phyloP scores from a whole-genome alignment of 2,888 invertebrate genomes.

The Coleophora deauratella region DNA sequence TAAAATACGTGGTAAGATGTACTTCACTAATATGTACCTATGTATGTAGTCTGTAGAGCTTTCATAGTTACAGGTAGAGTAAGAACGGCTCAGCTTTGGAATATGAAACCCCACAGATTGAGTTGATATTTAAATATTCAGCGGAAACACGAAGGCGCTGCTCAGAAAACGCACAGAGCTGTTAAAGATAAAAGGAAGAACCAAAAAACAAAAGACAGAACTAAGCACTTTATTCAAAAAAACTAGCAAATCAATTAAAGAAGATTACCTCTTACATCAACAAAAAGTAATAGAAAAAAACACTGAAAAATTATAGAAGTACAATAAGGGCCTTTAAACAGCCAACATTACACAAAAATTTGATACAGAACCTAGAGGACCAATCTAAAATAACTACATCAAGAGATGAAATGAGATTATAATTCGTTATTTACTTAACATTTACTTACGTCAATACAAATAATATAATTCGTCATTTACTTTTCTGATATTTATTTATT shows the following conservation, averaged over 20 bases:
- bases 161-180: not conserved
- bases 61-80: no score
- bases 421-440: no score
- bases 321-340: conserved; percentile 16
- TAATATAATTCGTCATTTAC: no score
- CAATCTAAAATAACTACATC: conserved; percentile 3
- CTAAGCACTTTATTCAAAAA: conserved; percentile 11
- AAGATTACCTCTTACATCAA: conserved; percentile 12
- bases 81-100: no score
- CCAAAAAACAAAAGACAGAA: not conserved
- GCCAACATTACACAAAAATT: conserved; percentile 9
- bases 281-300: conserved; percentile 10
- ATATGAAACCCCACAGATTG: no score
- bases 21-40: no score
- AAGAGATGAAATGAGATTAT: conserved; percentile 14
- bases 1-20: no score
- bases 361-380: conserved; percentile 11
- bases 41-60: no score
- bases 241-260: conserved; percentile 12
- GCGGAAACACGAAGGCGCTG: not conserved
- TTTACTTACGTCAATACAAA: no score
- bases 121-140: no score
- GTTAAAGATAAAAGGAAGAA: not conserved
- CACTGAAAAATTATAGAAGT: conserved; percentile 4
- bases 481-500: no score